These are phyloP conservation scores for Indicator maculatus DNA, from an alignment of 2,113 vertebrate species.

Conservation along the genomic window DNA sequence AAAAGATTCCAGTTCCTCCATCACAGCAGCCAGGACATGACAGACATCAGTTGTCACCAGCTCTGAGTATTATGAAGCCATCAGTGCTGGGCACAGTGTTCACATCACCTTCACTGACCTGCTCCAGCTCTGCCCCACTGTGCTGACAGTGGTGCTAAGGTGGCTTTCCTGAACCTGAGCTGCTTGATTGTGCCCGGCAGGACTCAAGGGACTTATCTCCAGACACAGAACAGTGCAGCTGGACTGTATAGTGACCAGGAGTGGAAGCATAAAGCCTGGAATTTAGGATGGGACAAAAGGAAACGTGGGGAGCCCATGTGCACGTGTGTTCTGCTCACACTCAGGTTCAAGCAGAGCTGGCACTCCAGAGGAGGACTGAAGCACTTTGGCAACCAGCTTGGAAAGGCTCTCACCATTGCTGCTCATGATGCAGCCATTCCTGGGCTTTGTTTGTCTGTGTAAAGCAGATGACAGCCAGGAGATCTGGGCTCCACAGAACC, in stretches of 20 bases:
- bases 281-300: not conserved
- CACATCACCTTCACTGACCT: not conserved
- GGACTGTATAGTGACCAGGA: not conserved
- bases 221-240: not conserved
- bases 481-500: not conserved
- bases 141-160: too few species aligned
- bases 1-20: not conserved
- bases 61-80: not conserved
- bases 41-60: not conserved
- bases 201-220: not conserved
- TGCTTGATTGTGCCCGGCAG: not conserved
- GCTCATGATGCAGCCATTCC: not conserved
- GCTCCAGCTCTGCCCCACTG: not conserved
- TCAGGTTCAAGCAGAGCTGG: not conserved
- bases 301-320: not conserved
- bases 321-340: not conserved
- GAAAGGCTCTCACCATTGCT: not conserved
- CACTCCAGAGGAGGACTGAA: not conserved
- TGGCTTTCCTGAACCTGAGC: not conserved
- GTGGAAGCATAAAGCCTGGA: not conserved
- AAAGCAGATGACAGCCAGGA: not conserved
- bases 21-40: not conserved
- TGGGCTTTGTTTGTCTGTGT: not conserved
- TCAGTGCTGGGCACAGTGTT: accelerated
- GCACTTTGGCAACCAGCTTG: not conserved